Conservation (phyloP, 1,140 invertebrate genomes). For the Drosophila fuyamai region DNA sequence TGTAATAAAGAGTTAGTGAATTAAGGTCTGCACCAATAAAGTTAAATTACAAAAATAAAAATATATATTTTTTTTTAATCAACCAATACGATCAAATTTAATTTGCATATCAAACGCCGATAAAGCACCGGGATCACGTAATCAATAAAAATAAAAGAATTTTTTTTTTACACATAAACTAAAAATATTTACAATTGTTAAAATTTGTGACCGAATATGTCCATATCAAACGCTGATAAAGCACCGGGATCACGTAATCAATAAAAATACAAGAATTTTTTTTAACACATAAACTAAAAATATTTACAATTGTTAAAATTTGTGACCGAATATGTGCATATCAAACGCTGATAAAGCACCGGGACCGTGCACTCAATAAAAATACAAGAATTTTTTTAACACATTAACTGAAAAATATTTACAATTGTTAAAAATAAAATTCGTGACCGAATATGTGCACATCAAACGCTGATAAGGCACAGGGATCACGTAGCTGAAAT, state of each 20-base stretch:
- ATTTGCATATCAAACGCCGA: conserved; percentile 5
- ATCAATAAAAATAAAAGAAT: not conserved
- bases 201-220: conserved; percentile 2
- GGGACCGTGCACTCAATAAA: too few species aligned
- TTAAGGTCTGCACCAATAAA: too few species aligned
- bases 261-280: not conserved
- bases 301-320: not conserved
- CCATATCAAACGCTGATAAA: not conserved
- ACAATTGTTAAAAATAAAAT: too few species aligned
- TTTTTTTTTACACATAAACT: not conserved
- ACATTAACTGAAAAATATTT: too few species aligned
- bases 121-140: conserved; percentile 3
- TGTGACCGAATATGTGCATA: not conserved
- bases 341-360: conserved; percentile 6
- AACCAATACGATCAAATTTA: too few species aligned
- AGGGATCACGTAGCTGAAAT: not conserved
- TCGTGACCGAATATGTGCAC: conserved; percentile 1
- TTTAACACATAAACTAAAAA: too few species aligned
- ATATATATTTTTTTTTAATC: too few species aligned
- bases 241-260: not conserved
- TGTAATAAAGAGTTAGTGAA: too few species aligned
- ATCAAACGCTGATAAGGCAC: conserved; percentile 4
- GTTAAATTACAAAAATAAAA: too few species aligned
- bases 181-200: not conserved
- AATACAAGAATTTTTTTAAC: too few species aligned